Evolutionary conservation across 2,888 invertebrate species (phyloP), one percentile per base, ranked within the genome.

Genomic region (Thysanoteuthis rhombus): DNA sequence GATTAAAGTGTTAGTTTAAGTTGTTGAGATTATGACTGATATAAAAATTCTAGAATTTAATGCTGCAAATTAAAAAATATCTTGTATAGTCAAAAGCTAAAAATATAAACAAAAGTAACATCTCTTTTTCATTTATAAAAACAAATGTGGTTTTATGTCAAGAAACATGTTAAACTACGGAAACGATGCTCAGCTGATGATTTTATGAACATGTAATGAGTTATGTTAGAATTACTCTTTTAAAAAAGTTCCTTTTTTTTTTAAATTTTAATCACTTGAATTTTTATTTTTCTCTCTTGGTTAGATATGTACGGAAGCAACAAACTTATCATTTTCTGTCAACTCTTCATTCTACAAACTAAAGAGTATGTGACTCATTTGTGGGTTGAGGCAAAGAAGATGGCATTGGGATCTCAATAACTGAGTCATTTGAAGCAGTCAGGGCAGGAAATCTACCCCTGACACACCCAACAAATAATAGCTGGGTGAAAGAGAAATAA

Each of bases 281-380:
- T 75, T 75, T 75, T n/a, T 32, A 1, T 75, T 75, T 75, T n/a
- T 75, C 36, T 75, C 1, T n/a, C 36, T 75, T 75, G 12, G n/a
- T n/a, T 75, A 75, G n/a, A 75, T 75, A 75, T n/a, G n/a, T 12
- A n/a, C 4, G 19, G n/a, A 75, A 75, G 75, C 75, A 75, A 16
- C n/a, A 75, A 75, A 75, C n/a, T 75, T 75, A 75, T 75, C 75
- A n/a, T 75, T 75, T 75, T 75, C n/a, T 75, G 75, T 75, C 75
- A 75, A 75, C 75, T n/a, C 75, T 75, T 75, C n/a, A n/a, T 75
- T n/a, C 75, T 75, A 75, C 36, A n/a, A 75, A 36, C 12, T 75
- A 75, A 16, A 75, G 36, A 75, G n/a, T n/a, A n/a, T 75, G 75
- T 75, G n/a, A 75, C 75, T 75, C 75, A 75, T 75, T 75, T 36